Conservation (phyloP, 2,888 invertebrate genomes). For the Heliconius charithonia region DNA sequence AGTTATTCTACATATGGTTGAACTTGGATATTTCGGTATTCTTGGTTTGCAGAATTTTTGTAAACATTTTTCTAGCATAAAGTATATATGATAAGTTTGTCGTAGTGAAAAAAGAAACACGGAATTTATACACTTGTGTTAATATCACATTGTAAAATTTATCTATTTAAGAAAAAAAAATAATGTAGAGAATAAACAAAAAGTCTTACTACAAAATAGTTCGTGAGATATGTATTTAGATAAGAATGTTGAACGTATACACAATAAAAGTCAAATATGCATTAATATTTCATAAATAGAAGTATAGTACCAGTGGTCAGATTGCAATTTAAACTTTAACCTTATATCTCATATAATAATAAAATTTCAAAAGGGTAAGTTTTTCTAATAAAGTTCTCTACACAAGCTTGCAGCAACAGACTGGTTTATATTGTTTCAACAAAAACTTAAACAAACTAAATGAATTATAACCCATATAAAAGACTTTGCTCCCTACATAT, state of each 20-base stretch:
- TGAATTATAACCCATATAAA: not conserved
- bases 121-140: not conserved
- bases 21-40: constrained; percentile 3
- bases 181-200: no score
- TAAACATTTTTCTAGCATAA: not conserved
- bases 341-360: constrained; percentile 21
- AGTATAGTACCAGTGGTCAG: constrained; percentile 40
- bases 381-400: constrained; percentile 6
- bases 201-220: not conserved
- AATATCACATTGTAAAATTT: no score
- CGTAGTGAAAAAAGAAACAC: not conserved
- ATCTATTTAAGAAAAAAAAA: no score
- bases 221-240: not conserved
- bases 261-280: not conserved
- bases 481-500: not conserved
- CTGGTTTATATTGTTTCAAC: constrained; percentile 9
- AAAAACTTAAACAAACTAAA: not conserved
- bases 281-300: constrained; percentile 4
- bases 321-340: constrained; percentile 36
- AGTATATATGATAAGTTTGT: not conserved
- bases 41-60: not conserved
- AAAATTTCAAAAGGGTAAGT: constrained; percentile 20
- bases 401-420: not conserved
- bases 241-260: not conserved
- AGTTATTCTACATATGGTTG: constrained; percentile 15